A percentile compares a stretch with the other conserved stretches of the same genome.
phyloP scores from a whole-genome alignment of 2,797 vertebrate species.

The Dallia pectoralis region DNA sequence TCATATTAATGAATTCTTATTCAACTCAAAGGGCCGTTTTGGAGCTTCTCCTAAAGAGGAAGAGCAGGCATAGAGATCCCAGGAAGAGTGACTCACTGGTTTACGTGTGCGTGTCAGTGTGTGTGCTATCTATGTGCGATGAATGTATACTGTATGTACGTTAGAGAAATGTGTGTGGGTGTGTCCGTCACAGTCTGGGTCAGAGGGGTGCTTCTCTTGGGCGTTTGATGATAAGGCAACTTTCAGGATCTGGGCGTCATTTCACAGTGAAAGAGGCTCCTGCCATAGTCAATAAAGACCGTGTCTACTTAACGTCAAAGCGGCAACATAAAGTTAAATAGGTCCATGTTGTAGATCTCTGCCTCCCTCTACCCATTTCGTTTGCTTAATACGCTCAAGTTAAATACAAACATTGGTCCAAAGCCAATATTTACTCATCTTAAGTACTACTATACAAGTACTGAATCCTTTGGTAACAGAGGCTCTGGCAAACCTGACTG shows the following conservation, averaged over 20 bases:
- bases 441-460: background rate
- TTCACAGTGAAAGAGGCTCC: conserved; percentile 60
- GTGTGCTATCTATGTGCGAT: background rate
- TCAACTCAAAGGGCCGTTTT: conserved; percentile 26
- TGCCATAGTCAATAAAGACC: conserved; percentile 18
- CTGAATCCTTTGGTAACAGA: background rate
- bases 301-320: conserved; percentile 20
- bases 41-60: conserved; percentile 36
- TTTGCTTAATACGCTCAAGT: conserved; percentile 19
- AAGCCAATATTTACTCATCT: background rate
- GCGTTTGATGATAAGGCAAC: conserved; percentile 69
- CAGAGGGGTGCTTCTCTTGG: conserved; percentile 52
- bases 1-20: background rate
- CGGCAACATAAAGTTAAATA: conserved; percentile 44
- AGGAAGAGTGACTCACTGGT: background rate
- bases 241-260: conserved; percentile 31
- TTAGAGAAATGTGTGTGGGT: conserved; percentile 47
- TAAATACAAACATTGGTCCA: conserved; percentile 19
- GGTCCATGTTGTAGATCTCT: conserved; percentile 20
- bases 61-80: conserved; percentile 37
- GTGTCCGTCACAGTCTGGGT: conserved; percentile 48
- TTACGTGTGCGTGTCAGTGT: background rate
- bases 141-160: background rate
- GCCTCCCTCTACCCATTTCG: background rate
- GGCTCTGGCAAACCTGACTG: background rate